phyloP scores from a whole-genome alignment of 2,888 invertebrate genomes.

The Barypeithes pellucidus region DNA sequence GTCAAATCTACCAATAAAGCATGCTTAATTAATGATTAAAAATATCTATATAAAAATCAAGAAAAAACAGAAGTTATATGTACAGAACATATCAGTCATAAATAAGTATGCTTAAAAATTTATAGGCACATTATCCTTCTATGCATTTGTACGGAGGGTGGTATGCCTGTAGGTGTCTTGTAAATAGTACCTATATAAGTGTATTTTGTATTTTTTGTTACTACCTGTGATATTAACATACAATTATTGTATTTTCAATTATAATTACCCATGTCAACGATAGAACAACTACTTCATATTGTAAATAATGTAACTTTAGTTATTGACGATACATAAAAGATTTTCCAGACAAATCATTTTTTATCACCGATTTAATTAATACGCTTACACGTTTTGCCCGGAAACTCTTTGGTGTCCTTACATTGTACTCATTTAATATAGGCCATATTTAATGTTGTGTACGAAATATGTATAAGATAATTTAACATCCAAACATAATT shows the following conservation, averaged over 20 bases:
- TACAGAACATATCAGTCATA: constrained; percentile 15
- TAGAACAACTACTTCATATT: constrained; percentile 12
- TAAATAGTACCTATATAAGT: background rate
- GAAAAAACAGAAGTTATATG: background rate
- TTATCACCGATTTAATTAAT: constrained; percentile 10
- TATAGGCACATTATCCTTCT: constrained; percentile 15
- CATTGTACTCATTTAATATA: constrained; percentile 34
- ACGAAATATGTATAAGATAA: constrained; percentile 19
- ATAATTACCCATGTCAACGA: constrained; percentile 6
- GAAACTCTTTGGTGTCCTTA: background rate
- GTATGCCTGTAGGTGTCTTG: background rate
- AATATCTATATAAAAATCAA: background rate
- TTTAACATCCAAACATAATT: constrained; percentile 24
- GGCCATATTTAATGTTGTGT: constrained; percentile 36
- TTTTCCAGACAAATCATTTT: background rate
- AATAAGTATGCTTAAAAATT: constrained; percentile 6
- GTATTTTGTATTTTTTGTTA: constrained; percentile 56
- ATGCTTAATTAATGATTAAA: constrained; percentile 12
- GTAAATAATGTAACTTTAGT: background rate
- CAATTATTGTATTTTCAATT: constrained; percentile 20
- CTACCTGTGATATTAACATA: constrained; percentile 63
- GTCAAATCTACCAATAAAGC: constrained; percentile 1
- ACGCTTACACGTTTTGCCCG: constrained; percentile 1
- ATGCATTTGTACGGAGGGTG: constrained; percentile 3
- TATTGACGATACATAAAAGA: background rate